These are phyloP conservation scores for Streptopelia turtur DNA, from an alignment of 2,797 vertebrate genomes.

Conservation along the genomic window DNA sequence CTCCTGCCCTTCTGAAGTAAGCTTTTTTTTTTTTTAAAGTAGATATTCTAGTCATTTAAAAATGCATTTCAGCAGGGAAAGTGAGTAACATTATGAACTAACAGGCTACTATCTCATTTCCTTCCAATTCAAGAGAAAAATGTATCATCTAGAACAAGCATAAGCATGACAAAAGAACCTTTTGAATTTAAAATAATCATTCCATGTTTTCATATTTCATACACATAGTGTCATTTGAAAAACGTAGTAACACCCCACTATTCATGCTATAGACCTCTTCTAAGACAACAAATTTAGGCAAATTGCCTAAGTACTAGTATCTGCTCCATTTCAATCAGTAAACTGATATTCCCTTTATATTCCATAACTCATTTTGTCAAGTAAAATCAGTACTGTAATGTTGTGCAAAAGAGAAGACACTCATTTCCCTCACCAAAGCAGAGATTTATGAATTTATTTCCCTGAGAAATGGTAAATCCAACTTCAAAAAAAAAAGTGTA, in stretches of 20 bases:
- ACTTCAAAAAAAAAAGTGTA: not conserved
- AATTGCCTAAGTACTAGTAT: not conserved
- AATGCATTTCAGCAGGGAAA: slow-evolving; percentile 16
- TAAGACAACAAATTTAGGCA: not conserved
- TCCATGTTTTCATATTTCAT: not conserved
- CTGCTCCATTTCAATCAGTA: not conserved
- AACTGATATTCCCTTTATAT: not conserved
- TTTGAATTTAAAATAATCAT: slow-evolving; percentile 7
- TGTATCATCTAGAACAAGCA: not conserved
- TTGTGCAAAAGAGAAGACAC: not conserved
- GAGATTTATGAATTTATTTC: not conserved
- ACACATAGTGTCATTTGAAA: not conserved
- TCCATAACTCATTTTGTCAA: not conserved
- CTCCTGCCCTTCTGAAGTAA: not conserved
- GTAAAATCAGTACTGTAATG: not conserved
- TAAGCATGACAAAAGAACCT: not conserved
- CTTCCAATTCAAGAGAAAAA: slow-evolving; percentile 33
- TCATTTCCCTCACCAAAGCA: not conserved
- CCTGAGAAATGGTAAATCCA: not conserved
- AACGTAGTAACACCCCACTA: not conserved
- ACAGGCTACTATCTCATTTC: not conserved
- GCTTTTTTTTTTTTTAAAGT: not conserved
- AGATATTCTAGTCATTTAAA: not conserved
- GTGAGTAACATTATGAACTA: not conserved
- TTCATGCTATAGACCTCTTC: not conserved